Evolutionary conservation across 2,113 vertebrate species (phyloP), one percentile per base, ranked within the genome.

Genomic region (Ceyx cyanopectus): DNA sequence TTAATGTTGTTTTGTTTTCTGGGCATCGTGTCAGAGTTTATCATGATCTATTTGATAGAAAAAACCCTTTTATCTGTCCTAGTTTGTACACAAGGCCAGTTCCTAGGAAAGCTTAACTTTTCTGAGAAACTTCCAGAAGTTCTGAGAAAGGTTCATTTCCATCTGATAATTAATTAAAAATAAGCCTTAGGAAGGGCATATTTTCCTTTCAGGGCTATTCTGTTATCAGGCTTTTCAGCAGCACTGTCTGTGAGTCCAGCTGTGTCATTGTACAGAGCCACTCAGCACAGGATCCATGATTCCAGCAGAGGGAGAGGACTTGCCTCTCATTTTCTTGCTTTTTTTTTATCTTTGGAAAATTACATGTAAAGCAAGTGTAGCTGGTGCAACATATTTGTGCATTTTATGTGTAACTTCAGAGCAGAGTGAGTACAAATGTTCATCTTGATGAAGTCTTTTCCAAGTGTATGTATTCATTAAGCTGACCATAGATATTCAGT

Each of bases 141-240:
- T 92, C 62, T 48, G 73, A 69, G 66, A 81, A 89, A 87, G 24
- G 24, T 76, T 57, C 4, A n/a, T 81, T 94, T 93, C 60, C 41
- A 70, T 75, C 50, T 69, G 46, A 37, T 41, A 79, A 65, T 78
- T 62, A 85, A 86, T 95, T 85, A 62, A 90, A 92, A 84, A 72
- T 67, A 87, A 50, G 30, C 27, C 30, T 73, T 46, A 11, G 54
- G 68, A 92, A 58, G 21, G 84, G 81, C 3, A 4, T 61, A 2
- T 73, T 89, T 93, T 81, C 22, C 20, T 84, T 75, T 76, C 50
- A 58, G 54, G 58, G 41, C 21, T 75, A 23, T 45, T 92, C 53
- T 57, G 41, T 67, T 72, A 37, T 50, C 53, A 81, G 61, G 32
- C 34, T 56, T 84, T 78, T 81, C 67, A 89, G 54, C 32, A 46